Evolutionary conservation across 1,140 invertebrate genomes (phyloP).

Genomic region (Lerema accius): DNA sequence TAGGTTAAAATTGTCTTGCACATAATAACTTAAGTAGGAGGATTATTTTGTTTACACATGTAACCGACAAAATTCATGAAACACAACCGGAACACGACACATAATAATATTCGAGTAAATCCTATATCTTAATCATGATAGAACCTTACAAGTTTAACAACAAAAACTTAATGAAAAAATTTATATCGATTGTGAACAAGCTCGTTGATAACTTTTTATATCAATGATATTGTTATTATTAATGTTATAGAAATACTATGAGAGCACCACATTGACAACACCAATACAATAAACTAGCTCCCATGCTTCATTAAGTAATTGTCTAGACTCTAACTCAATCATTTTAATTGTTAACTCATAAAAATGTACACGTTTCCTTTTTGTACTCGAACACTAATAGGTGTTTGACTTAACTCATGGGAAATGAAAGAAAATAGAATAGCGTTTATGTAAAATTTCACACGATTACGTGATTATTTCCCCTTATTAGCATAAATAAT

Average conservation of each 20-base stretch:
- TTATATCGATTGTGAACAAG: too few relatives aligned
- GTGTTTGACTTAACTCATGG: constrained; percentile 11
- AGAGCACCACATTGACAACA: not conserved
- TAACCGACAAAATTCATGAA: not conserved
- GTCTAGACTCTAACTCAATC: not conserved
- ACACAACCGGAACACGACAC: too few relatives aligned
- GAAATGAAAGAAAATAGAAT: constrained; percentile 21
- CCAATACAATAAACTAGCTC: not conserved
- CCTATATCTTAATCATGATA: too few relatives aligned
- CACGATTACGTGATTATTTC: constrained; percentile 29
- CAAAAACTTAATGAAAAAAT: too few relatives aligned
- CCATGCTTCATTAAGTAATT: not conserved
- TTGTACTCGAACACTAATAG: constrained; percentile 6
- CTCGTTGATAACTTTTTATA: too few relatives aligned
- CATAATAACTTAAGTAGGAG: not conserved
- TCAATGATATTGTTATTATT: too few relatives aligned
- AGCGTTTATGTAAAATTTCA: constrained; percentile 24
- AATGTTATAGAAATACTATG: not conserved
- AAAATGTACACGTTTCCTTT: constrained; percentile 2
- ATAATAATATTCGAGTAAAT: too few relatives aligned
- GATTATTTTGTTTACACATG: not conserved
- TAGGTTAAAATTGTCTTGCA: not conserved
- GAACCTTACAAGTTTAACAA: too few relatives aligned
- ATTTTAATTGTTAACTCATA: not conserved
- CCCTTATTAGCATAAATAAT: constrained; percentile 25